Conservation (phyloP, 2,797 vertebrate genomes). For the Pseudotriccus pelzelni region DNA sequence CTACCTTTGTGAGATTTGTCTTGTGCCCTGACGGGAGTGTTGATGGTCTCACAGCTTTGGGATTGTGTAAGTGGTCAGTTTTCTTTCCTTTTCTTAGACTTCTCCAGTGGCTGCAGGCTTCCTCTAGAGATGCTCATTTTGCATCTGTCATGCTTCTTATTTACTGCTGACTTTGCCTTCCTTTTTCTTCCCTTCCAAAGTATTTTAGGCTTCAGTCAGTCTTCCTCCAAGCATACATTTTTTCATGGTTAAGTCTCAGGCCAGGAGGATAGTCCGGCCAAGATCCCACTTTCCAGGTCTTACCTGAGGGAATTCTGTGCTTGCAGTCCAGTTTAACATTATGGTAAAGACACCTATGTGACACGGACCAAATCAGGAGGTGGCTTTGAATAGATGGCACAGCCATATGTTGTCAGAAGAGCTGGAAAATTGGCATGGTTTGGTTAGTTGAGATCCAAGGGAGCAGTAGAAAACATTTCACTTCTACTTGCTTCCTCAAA, state of each 20-base stretch:
- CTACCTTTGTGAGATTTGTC: neutral
- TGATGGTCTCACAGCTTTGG: neutral
- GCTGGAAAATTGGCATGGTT: neutral
- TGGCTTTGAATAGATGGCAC: neutral
- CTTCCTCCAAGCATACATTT: neutral
- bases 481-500: neutral
- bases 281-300: neutral
- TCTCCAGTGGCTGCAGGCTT: neutral
- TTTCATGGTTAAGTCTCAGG: neutral
- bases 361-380: neutral
- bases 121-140: neutral
- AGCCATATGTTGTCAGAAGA: neutral
- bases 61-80: neutral
- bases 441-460: neutral
- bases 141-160: neutral
- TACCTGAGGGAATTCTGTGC: neutral
- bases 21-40: neutral
- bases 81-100: neutral
- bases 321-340: neutral
- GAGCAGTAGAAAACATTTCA: neutral
- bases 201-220: neutral
- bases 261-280: neutral
- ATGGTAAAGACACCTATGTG: neutral
- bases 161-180: neutral
- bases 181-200: neutral